A percentile compares a stretch with the other conserved stretches of the same genome.
phyloP scores from a whole-genome alignment of 2,797 vertebrate genomes.

The Jordanella pulchra region DNA sequence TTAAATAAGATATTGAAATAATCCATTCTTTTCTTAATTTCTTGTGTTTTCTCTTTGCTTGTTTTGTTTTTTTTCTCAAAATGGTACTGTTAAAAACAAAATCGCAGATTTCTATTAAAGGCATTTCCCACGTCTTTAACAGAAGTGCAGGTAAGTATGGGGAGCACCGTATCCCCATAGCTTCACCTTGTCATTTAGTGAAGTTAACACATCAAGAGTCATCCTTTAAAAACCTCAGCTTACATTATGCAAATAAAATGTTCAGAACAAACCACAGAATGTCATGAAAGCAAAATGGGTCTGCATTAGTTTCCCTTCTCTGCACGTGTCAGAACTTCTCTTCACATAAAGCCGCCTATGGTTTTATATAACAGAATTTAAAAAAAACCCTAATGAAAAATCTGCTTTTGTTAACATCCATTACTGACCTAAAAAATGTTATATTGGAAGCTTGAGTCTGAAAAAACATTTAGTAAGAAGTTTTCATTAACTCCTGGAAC shows the following conservation, averaged over 20 bases:
- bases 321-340: background rate
- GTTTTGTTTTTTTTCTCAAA: background rate
- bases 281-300: slow-evolving; percentile 2
- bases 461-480: background rate
- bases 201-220: background rate
- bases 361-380: background rate
- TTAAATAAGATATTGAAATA: too few relatives aligned
- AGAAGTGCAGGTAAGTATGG: background rate
- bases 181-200: background rate
- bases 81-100: background rate
- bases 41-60: background rate
- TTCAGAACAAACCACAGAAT: slow-evolving; percentile 17
- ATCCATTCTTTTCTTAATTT: background rate
- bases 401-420: background rate
- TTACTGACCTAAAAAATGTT: background rate
- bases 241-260: slow-evolving; percentile 16
- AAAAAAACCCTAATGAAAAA: background rate
- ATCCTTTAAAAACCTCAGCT: background rate
- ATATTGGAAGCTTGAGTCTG: background rate
- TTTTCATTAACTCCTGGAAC: background rate
- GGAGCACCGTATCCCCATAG: background rate
- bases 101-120: too few relatives aligned
- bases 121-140: background rate
- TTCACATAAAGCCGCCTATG: background rate
- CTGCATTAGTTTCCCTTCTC: slow-evolving; percentile 1